These are phyloP conservation scores for Etheostoma perlongum DNA, from an alignment of 2,797 vertebrate genomes.

Conservation along the genomic window DNA sequence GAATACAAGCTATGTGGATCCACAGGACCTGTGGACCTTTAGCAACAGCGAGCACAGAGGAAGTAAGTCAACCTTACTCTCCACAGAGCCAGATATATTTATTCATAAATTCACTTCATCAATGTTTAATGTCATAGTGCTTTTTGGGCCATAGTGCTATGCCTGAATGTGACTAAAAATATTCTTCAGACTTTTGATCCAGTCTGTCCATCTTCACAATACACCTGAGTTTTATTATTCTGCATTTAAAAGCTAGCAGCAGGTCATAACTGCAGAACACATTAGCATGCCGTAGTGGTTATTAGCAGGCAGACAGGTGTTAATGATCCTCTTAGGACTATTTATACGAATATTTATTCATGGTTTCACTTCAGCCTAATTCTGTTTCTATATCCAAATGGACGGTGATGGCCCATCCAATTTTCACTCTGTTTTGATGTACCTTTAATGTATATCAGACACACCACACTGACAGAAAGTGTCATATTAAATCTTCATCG, in stretches of 20 bases:
- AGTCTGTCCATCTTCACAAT: slow-evolving; percentile 45
- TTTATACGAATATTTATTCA: slow-evolving; percentile 71
- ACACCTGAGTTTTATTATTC: slow-evolving; percentile 64
- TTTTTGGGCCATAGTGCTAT: slow-evolving; percentile 38
- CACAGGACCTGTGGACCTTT: neutral
- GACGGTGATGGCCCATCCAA: slow-evolving; percentile 49
- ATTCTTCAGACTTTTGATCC: slow-evolving; percentile 60
- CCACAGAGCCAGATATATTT: slow-evolving; percentile 43
- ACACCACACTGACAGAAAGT: slow-evolving; percentile 46
- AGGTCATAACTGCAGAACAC: slow-evolving; percentile 57
- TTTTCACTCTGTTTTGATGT: slow-evolving; percentile 60
- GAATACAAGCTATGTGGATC: slow-evolving; percentile 1
- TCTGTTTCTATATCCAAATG: slow-evolving; percentile 58
- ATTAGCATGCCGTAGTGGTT: slow-evolving; percentile 71
- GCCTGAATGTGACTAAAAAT: slow-evolving; percentile 55
- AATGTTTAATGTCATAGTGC: slow-evolving; percentile 64
- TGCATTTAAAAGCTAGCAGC: slow-evolving; percentile 65
- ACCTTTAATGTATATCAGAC: slow-evolving; percentile 42
- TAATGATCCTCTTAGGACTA: slow-evolving; percentile 76
- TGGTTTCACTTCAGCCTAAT: slow-evolving; percentile 69
- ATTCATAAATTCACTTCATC: slow-evolving; percentile 70
- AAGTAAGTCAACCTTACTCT: slow-evolving; percentile 30
- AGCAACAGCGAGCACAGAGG: slow-evolving; percentile 24
- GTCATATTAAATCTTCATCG: slow-evolving; percentile 68
- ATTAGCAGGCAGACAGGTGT: slow-evolving; percentile 71